These are phyloP conservation scores for Nyctalus aviator DNA, from an alignment of 2,797 vertebrate species.

Conservation along the genomic window DNA sequence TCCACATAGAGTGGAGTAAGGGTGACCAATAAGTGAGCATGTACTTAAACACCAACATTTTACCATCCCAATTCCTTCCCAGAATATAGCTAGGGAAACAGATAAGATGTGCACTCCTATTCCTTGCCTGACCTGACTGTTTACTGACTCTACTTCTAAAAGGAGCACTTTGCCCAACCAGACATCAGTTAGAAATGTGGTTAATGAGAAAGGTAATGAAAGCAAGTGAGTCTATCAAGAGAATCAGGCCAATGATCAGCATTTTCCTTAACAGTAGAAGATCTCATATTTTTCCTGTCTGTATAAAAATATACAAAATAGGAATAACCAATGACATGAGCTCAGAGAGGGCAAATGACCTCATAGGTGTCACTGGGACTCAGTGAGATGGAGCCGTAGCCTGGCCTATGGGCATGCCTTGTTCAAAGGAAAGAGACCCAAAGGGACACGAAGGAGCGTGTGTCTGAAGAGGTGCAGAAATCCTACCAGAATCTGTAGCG, in stretches of 20 bases:
- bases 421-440: neutral
- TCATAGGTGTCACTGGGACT: neutral
- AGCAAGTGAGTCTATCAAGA: neutral
- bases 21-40: neutral
- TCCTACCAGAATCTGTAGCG: neutral
- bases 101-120: neutral
- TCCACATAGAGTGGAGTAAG: neutral
- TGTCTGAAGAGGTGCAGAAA: neutral
- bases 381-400: neutral
- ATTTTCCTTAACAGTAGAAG: neutral
- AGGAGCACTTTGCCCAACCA: neutral
- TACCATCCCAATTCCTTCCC: neutral
- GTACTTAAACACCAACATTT: neutral
- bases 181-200: neutral
- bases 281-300: neutral
- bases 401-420: neutral
- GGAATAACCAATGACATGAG: neutral
- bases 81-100: neutral
- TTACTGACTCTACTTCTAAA: slow-evolving; percentile 18
- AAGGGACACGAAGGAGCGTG: neutral
- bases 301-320: neutral
- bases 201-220: neutral
- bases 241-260: neutral
- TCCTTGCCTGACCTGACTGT: neutral
- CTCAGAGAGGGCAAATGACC: neutral